Conservation (phyloP, 2,888 invertebrate species). For the Pollenia labialis region DNA sequence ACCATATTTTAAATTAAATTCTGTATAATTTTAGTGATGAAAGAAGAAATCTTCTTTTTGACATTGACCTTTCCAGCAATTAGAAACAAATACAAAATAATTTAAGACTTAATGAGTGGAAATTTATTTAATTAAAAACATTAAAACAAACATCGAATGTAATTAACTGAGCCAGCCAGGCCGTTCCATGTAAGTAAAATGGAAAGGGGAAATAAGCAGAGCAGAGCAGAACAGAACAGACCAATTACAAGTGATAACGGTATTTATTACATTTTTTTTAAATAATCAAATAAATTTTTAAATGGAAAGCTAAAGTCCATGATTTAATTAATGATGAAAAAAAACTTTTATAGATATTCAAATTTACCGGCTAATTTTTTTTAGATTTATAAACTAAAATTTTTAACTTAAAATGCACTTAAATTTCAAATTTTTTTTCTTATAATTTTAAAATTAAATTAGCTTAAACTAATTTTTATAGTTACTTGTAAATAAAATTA, state of each 20-base stretch:
- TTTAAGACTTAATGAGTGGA: neutral
- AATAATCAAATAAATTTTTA: neutral
- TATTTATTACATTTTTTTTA: neutral
- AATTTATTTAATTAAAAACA: conserved; percentile 19
- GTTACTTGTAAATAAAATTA: no score
- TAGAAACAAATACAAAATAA: neutral
- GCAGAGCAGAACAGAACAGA: no score
- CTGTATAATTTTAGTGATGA: conserved; percentile 5
- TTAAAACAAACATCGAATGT: neutral
- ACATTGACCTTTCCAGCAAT: conserved; percentile 39
- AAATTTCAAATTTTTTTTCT: no score
- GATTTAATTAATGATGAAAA: no score
- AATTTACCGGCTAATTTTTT: neutral
- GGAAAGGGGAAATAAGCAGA: neutral
- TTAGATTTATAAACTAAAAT: no score
- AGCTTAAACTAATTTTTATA: neutral
- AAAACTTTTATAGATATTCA: no score
- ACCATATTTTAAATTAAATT: neutral
- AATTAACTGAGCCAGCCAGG: neutral
- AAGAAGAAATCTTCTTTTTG: conserved; percentile 3
- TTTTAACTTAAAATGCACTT: no score
- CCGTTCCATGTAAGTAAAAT: neutral
- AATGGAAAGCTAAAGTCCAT: neutral
- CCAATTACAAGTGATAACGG: conserved; percentile 31
- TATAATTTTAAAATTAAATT: no score